Conservation (phyloP, 2,797 vertebrate species). For the Sebastes steindachneri region DNA sequence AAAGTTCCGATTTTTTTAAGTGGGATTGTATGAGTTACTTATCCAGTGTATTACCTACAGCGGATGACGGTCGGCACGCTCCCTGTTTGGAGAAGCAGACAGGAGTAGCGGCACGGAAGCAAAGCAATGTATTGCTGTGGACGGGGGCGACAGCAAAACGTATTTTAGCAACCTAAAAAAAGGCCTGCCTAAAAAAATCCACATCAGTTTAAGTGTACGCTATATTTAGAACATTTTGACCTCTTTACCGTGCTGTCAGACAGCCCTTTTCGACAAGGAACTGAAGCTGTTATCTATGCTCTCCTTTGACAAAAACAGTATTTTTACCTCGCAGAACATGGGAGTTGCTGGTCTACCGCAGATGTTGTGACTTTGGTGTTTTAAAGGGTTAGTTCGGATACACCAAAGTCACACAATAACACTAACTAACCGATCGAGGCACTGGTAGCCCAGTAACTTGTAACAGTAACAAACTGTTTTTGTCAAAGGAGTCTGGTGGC, state of each 20-base stretch:
- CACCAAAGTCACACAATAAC: no score
- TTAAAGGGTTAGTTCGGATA: no score
- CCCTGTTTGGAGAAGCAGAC: background rate
- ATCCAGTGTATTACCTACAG: background rate
- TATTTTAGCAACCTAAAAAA: background rate
- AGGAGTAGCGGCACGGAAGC: background rate
- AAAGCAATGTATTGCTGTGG: background rate
- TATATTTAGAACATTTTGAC: background rate
- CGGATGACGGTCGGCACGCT: background rate
- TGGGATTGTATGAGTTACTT: background rate
- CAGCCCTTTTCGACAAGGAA: background rate
- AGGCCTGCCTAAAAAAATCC: accelerated
- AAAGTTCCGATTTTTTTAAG: background rate
- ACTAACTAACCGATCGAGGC: no score
- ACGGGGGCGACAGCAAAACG: background rate
- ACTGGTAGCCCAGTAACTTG: no score
- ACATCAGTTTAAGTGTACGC: background rate
- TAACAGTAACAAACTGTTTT: background rate
- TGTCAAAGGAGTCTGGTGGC: background rate
- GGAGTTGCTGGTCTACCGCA: background rate
- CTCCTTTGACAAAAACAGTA: background rate
- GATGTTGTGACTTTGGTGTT: background rate
- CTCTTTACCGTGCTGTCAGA: background rate
- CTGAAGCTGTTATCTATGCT: background rate
- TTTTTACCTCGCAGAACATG: background rate